Evolutionary conservation across 2,113 vertebrate genomes (phyloP).

Genomic region (Epinephelus moara): DNA sequence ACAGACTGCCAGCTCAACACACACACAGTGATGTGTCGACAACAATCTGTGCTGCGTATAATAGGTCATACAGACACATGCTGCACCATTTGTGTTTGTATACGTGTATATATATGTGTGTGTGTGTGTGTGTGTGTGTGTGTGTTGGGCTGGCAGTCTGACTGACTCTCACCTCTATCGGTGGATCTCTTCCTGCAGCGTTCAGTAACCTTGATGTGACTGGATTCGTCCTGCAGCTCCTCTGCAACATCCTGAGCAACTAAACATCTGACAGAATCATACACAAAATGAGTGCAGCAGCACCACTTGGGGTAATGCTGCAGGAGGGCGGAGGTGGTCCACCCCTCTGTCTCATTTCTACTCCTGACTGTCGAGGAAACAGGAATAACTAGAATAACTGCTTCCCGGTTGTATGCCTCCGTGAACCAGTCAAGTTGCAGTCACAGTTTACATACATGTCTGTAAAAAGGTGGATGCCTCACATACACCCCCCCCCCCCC

Average conservation of each 20-base stretch:
- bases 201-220: slow-evolving; percentile 30
- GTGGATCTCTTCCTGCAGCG: slow-evolving; percentile 9
- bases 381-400: too few species aligned
- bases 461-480: too few species aligned
- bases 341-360: too few species aligned
- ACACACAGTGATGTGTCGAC: slow-evolving; percentile 2
- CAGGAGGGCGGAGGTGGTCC: too few species aligned
- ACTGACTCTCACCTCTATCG: slow-evolving; percentile 18
- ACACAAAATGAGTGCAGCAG: not conserved
- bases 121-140: not conserved
- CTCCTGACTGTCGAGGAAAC: too few species aligned
- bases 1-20: not conserved
- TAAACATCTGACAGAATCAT: not conserved
- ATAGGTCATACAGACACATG: slow-evolving; percentile 26
- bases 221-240: slow-evolving; percentile 4
- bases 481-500: too few species aligned
- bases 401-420: too few species aligned
- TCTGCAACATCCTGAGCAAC: not conserved
- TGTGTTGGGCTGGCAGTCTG: not conserved
- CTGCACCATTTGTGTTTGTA: not conserved
- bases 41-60: slow-evolving; percentile 18
- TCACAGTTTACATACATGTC: too few species aligned
- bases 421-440: too few species aligned
- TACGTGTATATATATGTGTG: not conserved
- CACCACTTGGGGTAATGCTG: too few species aligned